Evolutionary conservation across 2,797 vertebrate species (phyloP).

Genomic region (Micrastur ruficollis): DNA sequence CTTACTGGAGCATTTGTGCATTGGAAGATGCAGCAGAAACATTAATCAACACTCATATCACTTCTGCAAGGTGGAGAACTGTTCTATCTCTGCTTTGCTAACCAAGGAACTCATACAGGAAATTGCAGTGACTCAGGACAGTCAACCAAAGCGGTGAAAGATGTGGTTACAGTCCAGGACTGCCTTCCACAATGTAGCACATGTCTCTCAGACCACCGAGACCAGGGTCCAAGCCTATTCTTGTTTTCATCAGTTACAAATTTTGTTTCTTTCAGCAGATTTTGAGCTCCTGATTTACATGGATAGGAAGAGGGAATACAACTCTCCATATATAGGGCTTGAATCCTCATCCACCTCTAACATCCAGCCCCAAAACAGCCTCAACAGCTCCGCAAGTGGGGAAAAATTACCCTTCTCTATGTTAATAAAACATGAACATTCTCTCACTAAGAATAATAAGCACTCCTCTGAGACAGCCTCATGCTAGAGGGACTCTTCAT

Average conservation of each 20-base stretch:
- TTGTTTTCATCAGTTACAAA: neutral
- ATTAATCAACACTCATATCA: neutral
- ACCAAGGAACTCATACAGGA: neutral
- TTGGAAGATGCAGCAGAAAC: neutral
- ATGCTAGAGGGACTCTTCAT: conserved; percentile 81
- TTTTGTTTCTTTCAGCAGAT: neutral
- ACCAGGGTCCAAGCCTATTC: neutral
- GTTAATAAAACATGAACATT: neutral
- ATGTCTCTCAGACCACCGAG: neutral
- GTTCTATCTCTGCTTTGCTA: neutral
- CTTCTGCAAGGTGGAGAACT: neutral
- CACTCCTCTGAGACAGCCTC: neutral
- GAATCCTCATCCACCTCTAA: neutral
- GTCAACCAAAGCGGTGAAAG: neutral
- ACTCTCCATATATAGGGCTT: neutral
- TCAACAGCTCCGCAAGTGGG: neutral
- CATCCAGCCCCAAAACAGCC: neutral
- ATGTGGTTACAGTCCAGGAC: neutral
- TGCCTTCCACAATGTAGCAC: neutral
- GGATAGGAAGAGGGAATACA: neutral
- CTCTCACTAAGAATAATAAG: neutral
- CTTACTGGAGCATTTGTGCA: neutral
- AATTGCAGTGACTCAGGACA: neutral
- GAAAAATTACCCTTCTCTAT: neutral
- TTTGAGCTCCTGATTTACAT: neutral